phyloP scores from a whole-genome alignment of 2,888 invertebrate species.

The Lasioglossum vierecki region DNA sequence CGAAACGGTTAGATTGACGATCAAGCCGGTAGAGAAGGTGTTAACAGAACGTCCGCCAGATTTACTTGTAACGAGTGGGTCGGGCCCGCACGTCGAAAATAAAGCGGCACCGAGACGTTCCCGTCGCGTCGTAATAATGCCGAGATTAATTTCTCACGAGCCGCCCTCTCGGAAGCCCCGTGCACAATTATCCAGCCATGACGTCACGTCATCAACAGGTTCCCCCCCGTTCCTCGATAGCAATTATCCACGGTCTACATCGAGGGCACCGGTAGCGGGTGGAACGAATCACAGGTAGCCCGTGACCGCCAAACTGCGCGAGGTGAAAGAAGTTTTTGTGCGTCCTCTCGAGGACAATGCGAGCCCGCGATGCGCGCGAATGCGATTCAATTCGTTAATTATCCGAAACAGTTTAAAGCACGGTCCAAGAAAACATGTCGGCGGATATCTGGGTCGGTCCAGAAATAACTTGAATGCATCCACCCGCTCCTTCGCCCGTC shows the following conservation, averaged over 20 bases:
- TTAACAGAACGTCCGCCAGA: constrained; percentile 49
- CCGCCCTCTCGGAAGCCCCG: constrained; percentile 48
- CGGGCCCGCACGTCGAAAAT: constrained; percentile 63
- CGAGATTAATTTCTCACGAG: constrained; percentile 75
- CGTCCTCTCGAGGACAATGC: constrained; percentile 64
- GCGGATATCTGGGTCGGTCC: constrained; percentile 80
- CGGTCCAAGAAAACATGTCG: constrained; percentile 73
- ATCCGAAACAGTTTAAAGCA: constrained; percentile 80
- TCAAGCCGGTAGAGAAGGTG: constrained; percentile 50
- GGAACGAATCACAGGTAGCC: constrained; percentile 22
- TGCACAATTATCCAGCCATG: constrained; percentile 59
- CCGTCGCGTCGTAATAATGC: constrained; percentile 71
- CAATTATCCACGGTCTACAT: neutral
- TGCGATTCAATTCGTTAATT: constrained; percentile 77
- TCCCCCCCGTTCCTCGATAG: neutral
- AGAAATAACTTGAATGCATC: constrained; percentile 80
- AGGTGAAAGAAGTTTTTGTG: constrained; percentile 57
- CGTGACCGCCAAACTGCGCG: constrained; percentile 34
- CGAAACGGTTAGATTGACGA: constrained; percentile 29
- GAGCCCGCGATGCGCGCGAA: constrained; percentile 65
- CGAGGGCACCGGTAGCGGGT: neutral
- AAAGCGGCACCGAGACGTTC: constrained; percentile 60
- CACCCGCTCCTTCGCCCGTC: constrained; percentile 73
- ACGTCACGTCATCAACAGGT: constrained; percentile 59
- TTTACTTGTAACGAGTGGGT: constrained; percentile 60